These are phyloP conservation scores for Procambarus clarkii DNA, from an alignment of 1,140 invertebrate species.

Conservation along the genomic window DNA sequence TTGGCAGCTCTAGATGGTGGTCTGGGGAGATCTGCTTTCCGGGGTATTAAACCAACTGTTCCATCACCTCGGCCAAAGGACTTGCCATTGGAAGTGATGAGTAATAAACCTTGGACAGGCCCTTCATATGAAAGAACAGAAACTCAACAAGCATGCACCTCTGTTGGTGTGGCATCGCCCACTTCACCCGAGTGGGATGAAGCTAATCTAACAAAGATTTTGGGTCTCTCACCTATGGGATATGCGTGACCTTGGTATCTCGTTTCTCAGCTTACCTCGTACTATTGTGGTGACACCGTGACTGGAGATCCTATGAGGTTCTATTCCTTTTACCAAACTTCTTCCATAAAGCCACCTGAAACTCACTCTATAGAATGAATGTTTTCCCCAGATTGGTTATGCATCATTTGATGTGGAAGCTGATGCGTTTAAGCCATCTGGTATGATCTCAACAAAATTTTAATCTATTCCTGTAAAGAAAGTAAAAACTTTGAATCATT, in stretches of 20 bases:
- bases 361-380: constrained; percentile 14
- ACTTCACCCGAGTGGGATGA: constrained; percentile 66
- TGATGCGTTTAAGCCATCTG: not conserved
- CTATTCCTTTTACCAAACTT: constrained; percentile 3
- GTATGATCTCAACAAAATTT: not conserved
- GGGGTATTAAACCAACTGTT: constrained; percentile 47
- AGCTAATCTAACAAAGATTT: constrained; percentile 60
- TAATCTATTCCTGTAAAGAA: not conserved
- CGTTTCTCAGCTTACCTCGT: constrained; percentile 7
- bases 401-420: not conserved
- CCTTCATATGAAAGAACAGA: constrained; percentile 30
- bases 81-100: constrained; percentile 48
- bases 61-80: constrained; percentile 59
- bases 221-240: constrained; percentile 59
- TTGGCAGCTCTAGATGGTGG: constrained; percentile 58
- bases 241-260: constrained; percentile 49
- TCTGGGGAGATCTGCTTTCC: constrained; percentile 58
- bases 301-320: constrained; percentile 9
- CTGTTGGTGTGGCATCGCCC: constrained; percentile 53
- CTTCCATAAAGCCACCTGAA: constrained; percentile 28
- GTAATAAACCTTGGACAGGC: constrained; percentile 10
- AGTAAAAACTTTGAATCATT: not conserved
- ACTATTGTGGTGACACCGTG: constrained; percentile 16
- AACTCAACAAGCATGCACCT: not conserved
- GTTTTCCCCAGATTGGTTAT: not conserved